phyloP scores from a whole-genome alignment of 2,113 vertebrate species.

The Periophthalmus modestus region DNA sequence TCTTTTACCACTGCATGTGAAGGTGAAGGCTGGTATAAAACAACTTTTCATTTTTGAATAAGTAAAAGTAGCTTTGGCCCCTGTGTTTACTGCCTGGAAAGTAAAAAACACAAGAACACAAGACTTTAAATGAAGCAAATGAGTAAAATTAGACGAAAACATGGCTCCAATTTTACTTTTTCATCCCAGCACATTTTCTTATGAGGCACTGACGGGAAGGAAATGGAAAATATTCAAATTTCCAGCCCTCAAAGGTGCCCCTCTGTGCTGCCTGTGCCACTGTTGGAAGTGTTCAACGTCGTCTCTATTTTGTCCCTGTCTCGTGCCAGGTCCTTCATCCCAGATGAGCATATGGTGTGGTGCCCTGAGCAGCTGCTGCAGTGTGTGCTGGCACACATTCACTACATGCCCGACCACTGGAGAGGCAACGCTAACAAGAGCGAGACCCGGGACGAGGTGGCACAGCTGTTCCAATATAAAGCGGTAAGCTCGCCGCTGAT shows the following conservation, averaged over 20 bases:
- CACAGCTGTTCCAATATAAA: slow-evolving; percentile 99
- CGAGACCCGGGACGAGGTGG: slow-evolving; percentile 95
- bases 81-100: too few relatives aligned
- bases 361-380: slow-evolving; percentile 98
- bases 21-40: too few relatives aligned
- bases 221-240: neutral
- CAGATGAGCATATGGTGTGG: slow-evolving; percentile 97
- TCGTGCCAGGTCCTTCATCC: slow-evolving; percentile 90
- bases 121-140: too few relatives aligned
- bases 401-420: slow-evolving; percentile 99
- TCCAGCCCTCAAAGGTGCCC: neutral
- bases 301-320: slow-evolving; percentile 22
- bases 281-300: neutral
- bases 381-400: slow-evolving; percentile 95
- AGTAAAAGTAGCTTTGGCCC: too few relatives aligned
- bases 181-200: neutral
- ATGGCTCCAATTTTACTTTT: neutral
- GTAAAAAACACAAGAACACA: too few relatives aligned
- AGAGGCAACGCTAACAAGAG: slow-evolving; percentile 95
- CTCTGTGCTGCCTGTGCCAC: neutral
- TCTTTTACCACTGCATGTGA: too few relatives aligned
- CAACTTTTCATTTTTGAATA: too few relatives aligned
- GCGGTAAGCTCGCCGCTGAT: slow-evolving; percentile 81
- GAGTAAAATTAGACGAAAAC: too few relatives aligned
- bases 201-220: neutral